Percentiles rank a stretch among this genome's conserved stretches.
Evolutionary conservation across 2,888 invertebrate genomes (phyloP).

Genomic region (Tachystola acroxantha): DNA sequence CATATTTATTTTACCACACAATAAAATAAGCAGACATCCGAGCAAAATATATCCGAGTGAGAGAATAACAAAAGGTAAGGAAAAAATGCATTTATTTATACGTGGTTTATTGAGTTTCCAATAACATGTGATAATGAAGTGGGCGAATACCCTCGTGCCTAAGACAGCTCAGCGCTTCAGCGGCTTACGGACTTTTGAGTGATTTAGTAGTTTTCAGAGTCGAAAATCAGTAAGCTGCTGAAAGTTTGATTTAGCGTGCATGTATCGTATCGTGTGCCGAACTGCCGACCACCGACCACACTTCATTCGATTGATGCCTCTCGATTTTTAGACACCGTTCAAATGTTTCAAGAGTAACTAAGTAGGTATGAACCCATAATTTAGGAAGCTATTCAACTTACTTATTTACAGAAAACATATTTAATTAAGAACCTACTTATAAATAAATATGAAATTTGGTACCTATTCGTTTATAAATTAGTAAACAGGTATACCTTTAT

Average conservation of each 20-base stretch:
- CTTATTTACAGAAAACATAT: no score
- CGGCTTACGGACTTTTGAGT: background rate
- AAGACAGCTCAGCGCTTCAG: background rate
- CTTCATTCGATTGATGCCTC: conserved; percentile 50
- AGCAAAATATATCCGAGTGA: conserved; percentile 21
- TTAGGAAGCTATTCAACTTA: no score
- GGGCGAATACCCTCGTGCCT: conserved; percentile 24
- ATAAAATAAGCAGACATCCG: conserved; percentile 34
- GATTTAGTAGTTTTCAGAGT: background rate
- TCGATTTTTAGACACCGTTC: conserved; percentile 27
- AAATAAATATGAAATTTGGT: no score
- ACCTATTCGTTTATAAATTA: no score
- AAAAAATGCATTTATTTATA: conserved; percentile 38
- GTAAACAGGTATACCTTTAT: no score
- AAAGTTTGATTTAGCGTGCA: background rate
- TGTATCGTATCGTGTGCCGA: conserved; percentile 23
- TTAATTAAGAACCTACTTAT: no score
- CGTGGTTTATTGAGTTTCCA: conserved; percentile 50
- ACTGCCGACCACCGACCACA: conserved; percentile 23
- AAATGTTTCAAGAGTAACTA: conserved; percentile 26
- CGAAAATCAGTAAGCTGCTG: conserved; percentile 1
- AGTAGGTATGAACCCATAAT: no score
- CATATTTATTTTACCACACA: conserved; percentile 38
- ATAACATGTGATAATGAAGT: conserved; percentile 58
- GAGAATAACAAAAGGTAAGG: conserved; percentile 31